Percentiles rank a stretch among this genome's conserved stretches.
These are phyloP conservation scores for Agelaius phoeniceus DNA, from an alignment of 2,113 vertebrate genomes.

Conservation along the genomic window DNA sequence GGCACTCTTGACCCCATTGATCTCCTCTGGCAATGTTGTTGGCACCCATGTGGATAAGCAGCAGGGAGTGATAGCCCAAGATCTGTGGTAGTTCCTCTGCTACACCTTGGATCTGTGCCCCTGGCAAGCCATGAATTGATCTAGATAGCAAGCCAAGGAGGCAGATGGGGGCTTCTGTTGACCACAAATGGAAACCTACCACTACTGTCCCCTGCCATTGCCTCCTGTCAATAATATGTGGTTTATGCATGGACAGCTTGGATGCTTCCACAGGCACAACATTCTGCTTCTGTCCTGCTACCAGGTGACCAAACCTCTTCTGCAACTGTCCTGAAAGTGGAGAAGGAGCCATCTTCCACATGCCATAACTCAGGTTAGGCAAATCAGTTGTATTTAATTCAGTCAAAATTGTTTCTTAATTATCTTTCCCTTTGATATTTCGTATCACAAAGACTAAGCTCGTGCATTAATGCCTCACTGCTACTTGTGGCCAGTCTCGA, in stretches of 20 bases:
- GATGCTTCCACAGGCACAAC: not conserved
- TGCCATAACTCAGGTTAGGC: not conserved
- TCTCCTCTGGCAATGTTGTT: not conserved
- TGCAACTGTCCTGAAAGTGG: not conserved
- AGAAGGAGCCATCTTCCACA: not conserved
- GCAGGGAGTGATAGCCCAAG: not conserved
- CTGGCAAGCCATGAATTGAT: not conserved
- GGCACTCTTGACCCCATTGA: not conserved
- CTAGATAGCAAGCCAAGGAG: not conserved
- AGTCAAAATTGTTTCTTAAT: not conserved
- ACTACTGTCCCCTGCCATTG: not conserved
- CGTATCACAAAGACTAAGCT: not conserved
- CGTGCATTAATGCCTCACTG: not conserved
- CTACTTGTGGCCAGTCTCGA: not conserved
- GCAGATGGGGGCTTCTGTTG: conserved; percentile 1
- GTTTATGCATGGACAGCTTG: not conserved
- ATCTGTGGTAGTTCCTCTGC: not conserved
- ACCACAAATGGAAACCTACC: not conserved
- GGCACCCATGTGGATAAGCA: not conserved
- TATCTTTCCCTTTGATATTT: not conserved
- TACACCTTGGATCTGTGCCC: not conserved
- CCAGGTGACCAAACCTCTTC: not conserved
- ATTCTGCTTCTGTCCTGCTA: not conserved
- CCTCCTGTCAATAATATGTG: not conserved
- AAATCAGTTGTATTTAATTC: not conserved